Conservation (phyloP, 2,888 invertebrate species). For the Limnephilus marmoratus region DNA sequence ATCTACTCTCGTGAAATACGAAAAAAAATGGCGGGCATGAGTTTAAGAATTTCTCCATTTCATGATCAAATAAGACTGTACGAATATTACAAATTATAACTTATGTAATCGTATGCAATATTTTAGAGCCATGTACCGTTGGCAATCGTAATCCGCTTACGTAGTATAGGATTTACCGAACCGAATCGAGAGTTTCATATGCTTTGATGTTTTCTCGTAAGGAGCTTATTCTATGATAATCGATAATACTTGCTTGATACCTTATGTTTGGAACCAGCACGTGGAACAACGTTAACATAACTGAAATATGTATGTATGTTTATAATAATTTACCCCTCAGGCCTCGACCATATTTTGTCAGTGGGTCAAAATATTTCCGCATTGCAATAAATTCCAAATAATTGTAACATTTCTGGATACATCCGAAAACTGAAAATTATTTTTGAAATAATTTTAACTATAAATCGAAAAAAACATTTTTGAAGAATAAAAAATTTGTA, state of each 20-base stretch:
- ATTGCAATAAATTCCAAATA: too few species aligned
- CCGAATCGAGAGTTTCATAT: not conserved
- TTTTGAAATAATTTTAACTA: too few species aligned
- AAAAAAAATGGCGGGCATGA: not conserved
- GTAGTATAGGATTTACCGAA: not conserved
- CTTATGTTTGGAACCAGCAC: not conserved
- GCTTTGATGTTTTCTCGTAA: not conserved
- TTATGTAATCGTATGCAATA: not conserved
- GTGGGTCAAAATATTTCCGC: too few species aligned
- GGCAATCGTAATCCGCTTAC: not conserved
- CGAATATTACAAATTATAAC: not conserved
- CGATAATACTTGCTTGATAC: not conserved
- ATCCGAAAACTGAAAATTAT: too few species aligned
- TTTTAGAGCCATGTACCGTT: not conserved
- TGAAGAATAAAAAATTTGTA: too few species aligned
- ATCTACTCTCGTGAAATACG: not conserved
- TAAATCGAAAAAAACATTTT: too few species aligned
- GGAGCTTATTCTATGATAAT: not conserved
- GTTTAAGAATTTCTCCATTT: not conserved
- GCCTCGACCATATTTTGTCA: too few species aligned
- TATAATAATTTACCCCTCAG: too few species aligned
- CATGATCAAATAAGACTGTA: not conserved
- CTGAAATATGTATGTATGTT: not conserved
- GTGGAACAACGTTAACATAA: not conserved
- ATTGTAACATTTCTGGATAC: too few species aligned